These are phyloP conservation scores for Zingel zingel DNA, from an alignment of 2,113 vertebrate species.

Conservation along the genomic window DNA sequence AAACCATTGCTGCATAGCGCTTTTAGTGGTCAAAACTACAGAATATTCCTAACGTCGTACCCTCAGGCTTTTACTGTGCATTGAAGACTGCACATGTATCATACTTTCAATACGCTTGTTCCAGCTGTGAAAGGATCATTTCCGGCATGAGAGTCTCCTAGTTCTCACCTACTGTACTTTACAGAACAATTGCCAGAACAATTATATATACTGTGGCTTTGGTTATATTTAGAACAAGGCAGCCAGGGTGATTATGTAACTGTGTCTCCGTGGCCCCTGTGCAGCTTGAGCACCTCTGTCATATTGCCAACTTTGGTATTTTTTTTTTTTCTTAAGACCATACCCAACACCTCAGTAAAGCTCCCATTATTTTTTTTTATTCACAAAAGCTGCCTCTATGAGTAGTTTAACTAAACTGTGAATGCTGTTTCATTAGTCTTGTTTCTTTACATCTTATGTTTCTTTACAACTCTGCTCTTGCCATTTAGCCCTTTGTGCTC, in stretches of 20 bases:
- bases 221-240: slow-evolving; percentile 69
- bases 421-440: not conserved
- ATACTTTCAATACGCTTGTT: not conserved
- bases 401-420: not conserved
- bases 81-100: not conserved
- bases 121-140: not conserved
- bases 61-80: not conserved
- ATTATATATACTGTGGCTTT: slow-evolving; percentile 19
- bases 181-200: slow-evolving; percentile 44
- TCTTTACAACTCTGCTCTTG: slow-evolving; percentile 1
- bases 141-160: not conserved
- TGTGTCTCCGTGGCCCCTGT: slow-evolving; percentile 26
- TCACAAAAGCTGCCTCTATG: not conserved
- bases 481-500: not conserved
- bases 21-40: not conserved
- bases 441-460: not conserved
- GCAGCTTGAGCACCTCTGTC: slow-evolving; percentile 32
- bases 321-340: not conserved
- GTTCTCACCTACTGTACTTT: slow-evolving; percentile 36
- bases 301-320: slow-evolving; percentile 51
- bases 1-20: not conserved
- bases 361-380: not conserved
- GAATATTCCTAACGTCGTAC: not conserved
- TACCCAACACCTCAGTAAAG: not conserved
- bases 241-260: slow-evolving; percentile 68